Evolutionary conservation across 1,140 invertebrate species (phyloP).

Genomic region (Aphidius ervi): DNA sequence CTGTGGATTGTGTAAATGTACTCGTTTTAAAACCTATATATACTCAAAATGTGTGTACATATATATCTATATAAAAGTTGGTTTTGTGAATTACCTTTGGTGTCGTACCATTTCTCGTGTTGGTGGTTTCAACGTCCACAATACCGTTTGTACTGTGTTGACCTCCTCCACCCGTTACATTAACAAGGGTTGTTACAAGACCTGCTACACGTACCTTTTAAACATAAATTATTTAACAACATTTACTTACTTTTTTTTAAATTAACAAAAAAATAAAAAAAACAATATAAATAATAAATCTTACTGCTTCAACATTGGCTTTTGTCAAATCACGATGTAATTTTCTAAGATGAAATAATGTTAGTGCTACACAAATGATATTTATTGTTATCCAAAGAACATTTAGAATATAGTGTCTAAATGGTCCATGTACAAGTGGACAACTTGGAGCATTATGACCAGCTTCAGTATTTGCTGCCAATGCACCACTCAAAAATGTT

Average conservation of each 20-base stretch:
- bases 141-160: conserved; percentile 30
- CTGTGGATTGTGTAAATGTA: too few relatives aligned
- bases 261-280: background rate
- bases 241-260: background rate
- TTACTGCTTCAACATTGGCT: conserved; percentile 61
- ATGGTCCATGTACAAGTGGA: conserved; percentile 73
- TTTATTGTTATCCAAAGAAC: conserved; percentile 87
- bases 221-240: conserved; percentile 8
- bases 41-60: too few relatives aligned
- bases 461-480: conserved; percentile 78
- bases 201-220: conserved; percentile 66
- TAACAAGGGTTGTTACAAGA: conserved; percentile 70
- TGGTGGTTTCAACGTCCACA: conserved; percentile 25
- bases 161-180: conserved; percentile 60
- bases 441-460: conserved; percentile 74
- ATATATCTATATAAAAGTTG: background rate
- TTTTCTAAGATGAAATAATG: conserved; percentile 78
- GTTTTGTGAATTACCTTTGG: conserved; percentile 37
- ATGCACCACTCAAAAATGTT: conserved; percentile 80
- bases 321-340: conserved; percentile 80
- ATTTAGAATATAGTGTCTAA: conserved; percentile 84
- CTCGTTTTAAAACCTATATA: too few relatives aligned
- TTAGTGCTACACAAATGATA: conserved; percentile 79
- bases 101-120: conserved; percentile 40
- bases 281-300: conserved; percentile 2